Percentiles rank a stretch among this genome's conserved stretches.
phyloP scores from a whole-genome alignment of 2,888 invertebrate genomes.

The Ormyrus nitidulus region DNA sequence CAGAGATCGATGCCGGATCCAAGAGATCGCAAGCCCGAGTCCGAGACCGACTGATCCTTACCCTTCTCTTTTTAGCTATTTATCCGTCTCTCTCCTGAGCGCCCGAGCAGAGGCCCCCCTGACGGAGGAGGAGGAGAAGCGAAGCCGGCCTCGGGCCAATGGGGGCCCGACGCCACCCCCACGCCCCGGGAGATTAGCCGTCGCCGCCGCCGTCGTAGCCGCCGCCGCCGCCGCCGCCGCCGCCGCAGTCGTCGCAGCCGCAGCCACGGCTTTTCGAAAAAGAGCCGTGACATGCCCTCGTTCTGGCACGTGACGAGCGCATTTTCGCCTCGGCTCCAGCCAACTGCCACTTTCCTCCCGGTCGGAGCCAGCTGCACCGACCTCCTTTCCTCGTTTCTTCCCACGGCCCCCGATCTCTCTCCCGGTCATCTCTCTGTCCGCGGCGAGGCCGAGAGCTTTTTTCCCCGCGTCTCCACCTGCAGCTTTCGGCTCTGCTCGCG shows the following conservation, averaged over 20 bases:
- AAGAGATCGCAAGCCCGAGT: too few relatives aligned
- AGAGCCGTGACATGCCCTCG: constrained; percentile 9
- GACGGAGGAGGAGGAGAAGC: constrained; percentile 43
- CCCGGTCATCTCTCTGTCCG: constrained; percentile 1
- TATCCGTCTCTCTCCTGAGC: not conserved
- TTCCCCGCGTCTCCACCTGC: too few relatives aligned
- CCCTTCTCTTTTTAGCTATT: too few relatives aligned
- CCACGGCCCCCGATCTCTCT: constrained; percentile 28
- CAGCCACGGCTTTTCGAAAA: not conserved
- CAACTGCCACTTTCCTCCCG: too few relatives aligned
- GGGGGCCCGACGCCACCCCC: constrained; percentile 32
- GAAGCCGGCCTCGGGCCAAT: constrained; percentile 1
- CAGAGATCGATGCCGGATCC: too few relatives aligned
- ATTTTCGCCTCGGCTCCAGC: not conserved
- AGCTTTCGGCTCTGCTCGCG: too few relatives aligned
- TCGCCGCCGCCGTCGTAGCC: not conserved
- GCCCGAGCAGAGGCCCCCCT: not conserved
- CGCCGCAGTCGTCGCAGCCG: not conserved
- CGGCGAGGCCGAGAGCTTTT: too few relatives aligned
- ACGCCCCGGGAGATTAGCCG: not conserved
- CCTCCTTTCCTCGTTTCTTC: constrained; percentile 65
- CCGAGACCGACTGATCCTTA: too few relatives aligned
- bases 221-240: constrained; percentile 2
- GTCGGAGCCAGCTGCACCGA: constrained; percentile 45
- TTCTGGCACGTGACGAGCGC: constrained; percentile 4